phyloP scores from a whole-genome alignment of 23 tunicate genomes.

The Clavelina lepadiformis region DNA sequence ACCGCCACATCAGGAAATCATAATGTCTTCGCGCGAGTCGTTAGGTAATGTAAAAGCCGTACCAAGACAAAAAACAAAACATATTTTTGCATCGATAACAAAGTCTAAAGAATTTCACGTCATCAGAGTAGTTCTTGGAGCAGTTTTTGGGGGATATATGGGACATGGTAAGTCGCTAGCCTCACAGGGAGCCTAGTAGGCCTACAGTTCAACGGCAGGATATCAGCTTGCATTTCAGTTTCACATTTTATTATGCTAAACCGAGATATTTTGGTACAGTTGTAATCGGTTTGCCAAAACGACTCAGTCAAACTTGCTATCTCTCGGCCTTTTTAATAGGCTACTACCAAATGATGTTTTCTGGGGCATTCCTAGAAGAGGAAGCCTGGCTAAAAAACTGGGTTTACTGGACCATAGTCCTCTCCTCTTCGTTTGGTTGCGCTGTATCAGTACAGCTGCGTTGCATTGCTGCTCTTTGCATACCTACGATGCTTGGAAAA shows the following conservation, averaged over 20 bases:
- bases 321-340: slow-evolving; percentile 23
- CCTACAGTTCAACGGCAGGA: too few relatives aligned
- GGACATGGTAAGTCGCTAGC: slow-evolving; percentile 40
- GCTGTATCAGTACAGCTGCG: slow-evolving; percentile 63
- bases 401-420: slow-evolving; percentile 27
- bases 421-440: slow-evolving; percentile 36
- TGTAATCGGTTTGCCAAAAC: background rate
- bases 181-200: too few relatives aligned
- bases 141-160: slow-evolving; percentile 21
- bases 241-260: background rate
- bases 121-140: slow-evolving; percentile 25
- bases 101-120: slow-evolving; percentile 1
- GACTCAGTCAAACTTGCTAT: slow-evolving; percentile 1
- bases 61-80: background rate
- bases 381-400: slow-evolving; percentile 18
- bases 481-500: slow-evolving; percentile 74
- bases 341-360: slow-evolving; percentile 43
- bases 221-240: too few relatives aligned
- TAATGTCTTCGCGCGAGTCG: too few relatives aligned
- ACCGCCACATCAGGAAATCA: too few relatives aligned
- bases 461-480: slow-evolving; percentile 64
- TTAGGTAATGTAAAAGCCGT: background rate
- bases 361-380: slow-evolving; percentile 44
- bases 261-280: background rate
- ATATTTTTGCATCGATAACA: slow-evolving; percentile 1